These are phyloP conservation scores for Rambutsinella grinnellia DNA, from an alignment of 2,888 invertebrate genomes.

Conservation along the genomic window DNA sequence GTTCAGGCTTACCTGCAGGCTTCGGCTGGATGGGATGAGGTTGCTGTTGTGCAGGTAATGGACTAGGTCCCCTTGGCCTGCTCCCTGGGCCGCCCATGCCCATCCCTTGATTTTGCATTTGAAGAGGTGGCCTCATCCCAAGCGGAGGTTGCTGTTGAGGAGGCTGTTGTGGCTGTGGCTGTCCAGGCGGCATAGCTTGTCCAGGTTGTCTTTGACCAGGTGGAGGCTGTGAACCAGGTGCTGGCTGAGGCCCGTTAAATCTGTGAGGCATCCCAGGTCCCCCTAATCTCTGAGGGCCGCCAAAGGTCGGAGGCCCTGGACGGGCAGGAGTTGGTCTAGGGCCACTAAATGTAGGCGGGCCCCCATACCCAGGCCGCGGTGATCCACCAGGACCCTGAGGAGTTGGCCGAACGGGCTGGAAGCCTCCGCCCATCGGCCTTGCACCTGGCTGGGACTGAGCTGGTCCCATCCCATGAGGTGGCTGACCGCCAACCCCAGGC, in stretches of 20 bases:
- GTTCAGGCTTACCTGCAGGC: conserved; percentile 31
- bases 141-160: conserved; percentile 46
- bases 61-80: conserved; percentile 46
- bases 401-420: conserved; percentile 56
- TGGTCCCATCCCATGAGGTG: conserved; percentile 45
- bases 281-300: conserved; percentile 64
- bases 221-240: conserved; percentile 58
- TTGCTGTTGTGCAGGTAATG: conserved; percentile 20
- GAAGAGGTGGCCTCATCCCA: conserved; percentile 46
- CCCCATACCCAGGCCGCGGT: conserved; percentile 61
- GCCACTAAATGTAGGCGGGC: conserved; percentile 64
- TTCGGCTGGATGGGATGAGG: conserved; percentile 33
- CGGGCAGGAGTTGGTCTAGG: conserved; percentile 65
- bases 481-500: conserved; percentile 55
- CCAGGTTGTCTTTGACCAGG: conserved; percentile 7
- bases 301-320: conserved; percentile 65
- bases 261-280: conserved; percentile 66
- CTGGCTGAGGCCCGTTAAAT: conserved; percentile 65
- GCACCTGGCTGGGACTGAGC: conserved; percentile 41
- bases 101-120: conserved; percentile 32
- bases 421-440: conserved; percentile 48
- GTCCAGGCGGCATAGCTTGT: conserved; percentile 14
- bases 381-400: conserved; percentile 63
- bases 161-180: conserved; percentile 26
- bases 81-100: conserved; percentile 32